phyloP scores from a whole-genome alignment of 2,888 invertebrate genomes.

The Pantelozetes paolii region DNA sequence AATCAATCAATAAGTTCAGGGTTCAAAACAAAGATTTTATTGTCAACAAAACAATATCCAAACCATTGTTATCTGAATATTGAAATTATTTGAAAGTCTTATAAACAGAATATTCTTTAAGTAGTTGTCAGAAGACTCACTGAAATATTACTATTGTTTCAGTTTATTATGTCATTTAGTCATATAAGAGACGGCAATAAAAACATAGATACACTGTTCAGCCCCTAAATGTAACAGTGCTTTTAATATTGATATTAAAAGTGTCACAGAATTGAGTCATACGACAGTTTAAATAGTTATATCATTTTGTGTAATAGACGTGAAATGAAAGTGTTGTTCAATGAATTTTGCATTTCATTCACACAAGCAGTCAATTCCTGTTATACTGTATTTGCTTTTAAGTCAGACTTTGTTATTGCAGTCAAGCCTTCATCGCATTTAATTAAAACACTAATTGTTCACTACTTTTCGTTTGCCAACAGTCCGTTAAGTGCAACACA shows the following conservation, averaged over 20 bases:
- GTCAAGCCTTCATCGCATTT: conserved; percentile 13
- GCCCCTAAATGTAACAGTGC: no score
- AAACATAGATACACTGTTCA: no score
- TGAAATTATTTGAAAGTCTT: no score
- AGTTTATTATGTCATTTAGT: no score
- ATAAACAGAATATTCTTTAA: no score
- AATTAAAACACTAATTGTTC: conserved; percentile 34
- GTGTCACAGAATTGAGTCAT: not conserved
- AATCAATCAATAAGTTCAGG: not conserved
- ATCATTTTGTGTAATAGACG: not conserved
- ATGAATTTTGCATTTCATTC: conserved; percentile 30
- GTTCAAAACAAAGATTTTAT: no score
- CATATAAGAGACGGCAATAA: no score
- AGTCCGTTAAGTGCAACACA: not conserved
- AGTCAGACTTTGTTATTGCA: not conserved
- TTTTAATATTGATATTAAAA: not conserved
- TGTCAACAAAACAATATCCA: no score
- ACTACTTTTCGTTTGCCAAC: conserved; percentile 7
- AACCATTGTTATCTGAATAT: not conserved
- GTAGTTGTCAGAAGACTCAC: no score
- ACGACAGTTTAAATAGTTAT: conserved; percentile 20
- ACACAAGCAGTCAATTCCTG: conserved; percentile 16
- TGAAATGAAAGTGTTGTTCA: conserved; percentile 12
- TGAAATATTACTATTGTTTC: no score
- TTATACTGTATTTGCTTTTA: no score